Evolutionary conservation across 2,888 invertebrate species (phyloP), one percentile per base, ranked within the genome.

Genomic region (Chaitophorus viminalis): DNA sequence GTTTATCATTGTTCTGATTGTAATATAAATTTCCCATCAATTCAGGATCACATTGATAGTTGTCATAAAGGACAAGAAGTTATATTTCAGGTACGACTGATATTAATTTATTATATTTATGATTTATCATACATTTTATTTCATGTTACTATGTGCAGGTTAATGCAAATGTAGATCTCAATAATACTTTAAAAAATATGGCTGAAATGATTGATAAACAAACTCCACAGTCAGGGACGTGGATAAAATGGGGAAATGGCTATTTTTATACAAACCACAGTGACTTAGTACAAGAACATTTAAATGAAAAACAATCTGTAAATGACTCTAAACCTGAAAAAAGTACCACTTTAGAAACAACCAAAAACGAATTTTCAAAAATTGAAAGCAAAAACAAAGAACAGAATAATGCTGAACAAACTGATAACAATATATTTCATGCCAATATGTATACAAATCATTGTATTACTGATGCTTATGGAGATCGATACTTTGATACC

Each of bases 11-110:
- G 87, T 74, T 87, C 81, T 46, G 81, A 81, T 29, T 87, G 87
- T 18, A 87, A 87, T 31, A 87, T 87, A 36, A 60, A 87, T 74
- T 87, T 87, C 31, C 79, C 65, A 33, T 87, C 87, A 25, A 81
- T 87, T 75, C 74, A 87, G n/a, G 81, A 87, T 52, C 87, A 87
- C 6, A 46, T 87, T 18, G 46, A 74, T 65, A 81, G 39, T 11
- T 87, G 87, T 39, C 87, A 87, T 33, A 81, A 75, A 81, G 87
- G 60, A 39, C 87, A 87, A 81, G 87, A 87, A 75, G 81, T 87
- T n/a, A 65, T 87, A 2, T 87, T 87, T 33, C 87, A 87, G 75
- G 87, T 81, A 39, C 6, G 70, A 54, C 14, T 33, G 29, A 36
- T 29, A 54, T 36, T 25, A 33, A 2, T 14, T 33, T n/a, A 18